Evolutionary conservation across 2,888 invertebrate genomes (phyloP).

Genomic region (Pycnomerus fuliginosus): DNA sequence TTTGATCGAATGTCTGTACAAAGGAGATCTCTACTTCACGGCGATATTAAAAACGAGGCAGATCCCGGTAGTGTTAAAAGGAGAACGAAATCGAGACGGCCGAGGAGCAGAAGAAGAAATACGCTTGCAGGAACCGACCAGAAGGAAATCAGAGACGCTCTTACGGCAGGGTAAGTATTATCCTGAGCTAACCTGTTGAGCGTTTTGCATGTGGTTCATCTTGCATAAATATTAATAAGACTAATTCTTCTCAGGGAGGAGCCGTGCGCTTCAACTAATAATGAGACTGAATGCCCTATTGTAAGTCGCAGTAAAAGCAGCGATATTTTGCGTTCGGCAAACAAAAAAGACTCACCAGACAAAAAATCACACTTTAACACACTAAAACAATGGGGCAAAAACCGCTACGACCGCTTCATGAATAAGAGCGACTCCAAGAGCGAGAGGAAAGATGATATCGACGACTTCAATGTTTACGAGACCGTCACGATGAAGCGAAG

Average conservation of each 20-base stretch:
- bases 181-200: not conserved
- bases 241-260: conserved; percentile 45
- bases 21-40: conserved; percentile 74
- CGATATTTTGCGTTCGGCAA: conserved; percentile 62
- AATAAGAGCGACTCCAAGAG: conserved; percentile 61
- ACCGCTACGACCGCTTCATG: conserved; percentile 73
- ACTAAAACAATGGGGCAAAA: conserved; percentile 83
- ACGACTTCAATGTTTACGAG: conserved; percentile 67
- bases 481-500: conserved; percentile 65
- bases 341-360: conserved; percentile 61
- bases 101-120: conserved; percentile 82
- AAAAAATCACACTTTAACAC: conserved; percentile 75
- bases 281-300: conserved; percentile 56
- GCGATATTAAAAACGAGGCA: conserved; percentile 47
- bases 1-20: conserved; percentile 88
- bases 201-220: conserved; percentile 29
- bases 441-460: conserved; percentile 56
- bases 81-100: conserved; percentile 71
- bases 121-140: conserved; percentile 90
- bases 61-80: conserved; percentile 59
- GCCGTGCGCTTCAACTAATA: conserved; percentile 39
- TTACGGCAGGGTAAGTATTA: conserved; percentile 69
- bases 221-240: conserved; percentile 18
- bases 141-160: conserved; percentile 83
- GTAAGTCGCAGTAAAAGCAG: conserved; percentile 72